These are phyloP conservation scores for Perizoma affinitatum DNA, from an alignment of 2,888 invertebrate genomes.

Conservation along the genomic window DNA sequence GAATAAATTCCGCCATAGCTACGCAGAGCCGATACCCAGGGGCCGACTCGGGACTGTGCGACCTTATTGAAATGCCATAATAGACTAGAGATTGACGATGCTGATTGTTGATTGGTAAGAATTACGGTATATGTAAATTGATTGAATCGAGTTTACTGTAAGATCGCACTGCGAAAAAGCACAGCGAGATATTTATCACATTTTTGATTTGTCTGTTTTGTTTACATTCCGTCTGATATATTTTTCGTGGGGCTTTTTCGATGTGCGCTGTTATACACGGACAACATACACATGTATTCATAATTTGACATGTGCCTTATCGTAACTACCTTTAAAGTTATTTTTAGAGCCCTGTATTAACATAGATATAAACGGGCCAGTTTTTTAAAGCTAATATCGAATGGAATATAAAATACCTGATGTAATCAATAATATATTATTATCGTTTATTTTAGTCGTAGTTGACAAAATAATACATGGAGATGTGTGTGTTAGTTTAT, in stretches of 20 bases:
- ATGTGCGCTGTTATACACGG: constrained; percentile 2
- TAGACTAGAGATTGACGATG: constrained; percentile 59
- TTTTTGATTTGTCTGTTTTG: constrained; percentile 14
- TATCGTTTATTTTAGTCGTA: constrained; percentile 25
- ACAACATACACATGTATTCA: constrained; percentile 4
- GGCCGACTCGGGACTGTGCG: constrained; percentile 78
- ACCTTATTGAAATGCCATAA: constrained; percentile 81
- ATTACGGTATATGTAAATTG: constrained; percentile 12
- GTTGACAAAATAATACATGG: constrained; percentile 24
- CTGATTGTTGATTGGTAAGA: constrained; percentile 31
- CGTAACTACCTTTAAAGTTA: constrained; percentile 13
- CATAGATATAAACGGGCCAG: constrained; percentile 34
- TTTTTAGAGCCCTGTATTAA: constrained; percentile 23
- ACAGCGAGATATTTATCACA: constrained; percentile 12
- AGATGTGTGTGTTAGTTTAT: constrained; percentile 18
- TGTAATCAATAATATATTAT: constrained; percentile 27
- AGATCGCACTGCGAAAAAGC: constrained; percentile 14
- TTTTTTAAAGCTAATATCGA: constrained; percentile 26
- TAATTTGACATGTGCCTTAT: constrained; percentile 13
- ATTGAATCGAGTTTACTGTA: constrained; percentile 7
- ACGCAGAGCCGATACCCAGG: constrained; percentile 86
- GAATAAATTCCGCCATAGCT: constrained; percentile 85
- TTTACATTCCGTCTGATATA: constrained; percentile 21
- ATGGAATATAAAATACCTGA: constrained; percentile 33
- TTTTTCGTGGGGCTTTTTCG: constrained; percentile 18